Evolutionary conservation across 1,140 invertebrate genomes (phyloP), one percentile per base, ranked within the genome.

Genomic region (Halesus radiatus): DNA sequence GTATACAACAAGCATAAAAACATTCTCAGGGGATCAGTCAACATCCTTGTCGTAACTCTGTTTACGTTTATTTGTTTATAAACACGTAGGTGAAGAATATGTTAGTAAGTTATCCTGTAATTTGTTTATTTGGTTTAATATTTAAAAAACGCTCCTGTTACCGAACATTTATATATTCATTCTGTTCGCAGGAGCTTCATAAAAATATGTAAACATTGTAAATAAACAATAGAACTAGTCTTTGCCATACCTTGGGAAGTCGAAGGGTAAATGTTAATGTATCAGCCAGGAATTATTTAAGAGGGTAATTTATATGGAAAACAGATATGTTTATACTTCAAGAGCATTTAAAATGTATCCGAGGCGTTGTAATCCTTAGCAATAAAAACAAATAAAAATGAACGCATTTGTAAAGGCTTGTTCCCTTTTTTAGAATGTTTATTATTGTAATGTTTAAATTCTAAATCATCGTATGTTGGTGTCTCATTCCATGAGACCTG

Each of bases 321-420:
- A 60, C 56, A 58, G 52, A 75, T 54, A 22, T 54, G 73, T 75
- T 75, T 75, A 75, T 56, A 32, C 10, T 75, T 20, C 53, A 32
- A 58, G 54, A 75, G 73, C 20, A 26, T 75, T 29, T 15, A 75
- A 60, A 7, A 37, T n/a, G 56, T 70, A 75, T 56, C 56, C 7
- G 23, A 45, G 37, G 13, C 66, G 56, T 79, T 29, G 15, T 75
- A 75, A 80, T 73, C 29, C 72, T 75, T 66, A 53, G 78, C 72
- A 80, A 80, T 80, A 64, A 80, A 80, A 80, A 80, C 72, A 80
- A 80, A 80, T 75, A 80, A 74, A 73, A 56, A 10, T 58, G 1
- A 66, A 66, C 56, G 15, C n/a, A 20, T 20, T 60, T 23, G 23
- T 60, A 15, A 60, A 18, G 23, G 20, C 23, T 22, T 45, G 23